Base-by-base conservation (phyloP, 2,888 invertebrate species). In the Clepsis dumicolana region DNA sequence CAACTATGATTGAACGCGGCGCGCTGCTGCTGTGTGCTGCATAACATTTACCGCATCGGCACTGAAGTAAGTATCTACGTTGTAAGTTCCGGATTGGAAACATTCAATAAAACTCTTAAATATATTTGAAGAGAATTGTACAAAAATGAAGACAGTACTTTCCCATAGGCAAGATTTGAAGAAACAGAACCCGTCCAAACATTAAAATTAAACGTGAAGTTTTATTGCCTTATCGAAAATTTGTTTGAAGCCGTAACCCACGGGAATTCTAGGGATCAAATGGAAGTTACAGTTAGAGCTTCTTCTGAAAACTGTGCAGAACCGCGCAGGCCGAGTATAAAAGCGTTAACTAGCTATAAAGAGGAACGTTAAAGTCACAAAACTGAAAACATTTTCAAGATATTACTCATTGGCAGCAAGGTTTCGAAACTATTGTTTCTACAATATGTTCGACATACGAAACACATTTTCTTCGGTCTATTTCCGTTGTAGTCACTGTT, bases 51-150 rank as follows among this genome's bases (percentile, higher is more conserved):
- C 74, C 70, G 72, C 69, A 73, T 74, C 71, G 75, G 76, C 78
- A 80, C 85, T 83, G 84, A 83, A 86, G 86, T 86, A 87, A n/a
- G n/a, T n/a, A n/a, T n/a, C n/a, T n/a, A n/a, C n/a, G n/a, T 79
- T 72, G 66, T 75, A 67, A 72, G 77, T 79, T 79, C 80, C 81
- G 80, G 73, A 80, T 84, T 65, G 16, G 21, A 41, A 21, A 1
- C 29, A 52, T 52, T 59, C 44, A 27, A 50, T 38, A 62, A 25
- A 38, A 24, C 1, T 0, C 5, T 29, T n/a, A 2, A 53, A 25
- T n/a, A 53, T n/a, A n/a, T 14, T 21, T n/a, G 4, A 24, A 25
- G 1, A 54, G 3, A 32, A 10, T 54, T 0, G 3, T 16, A 32
- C 10, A 48, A 5, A 12, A 25, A 25, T 35, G 1, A 52, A 52